Base-by-base conservation (phyloP, 1,140 invertebrate genomes). In the Drosophila jambulina region DNA sequence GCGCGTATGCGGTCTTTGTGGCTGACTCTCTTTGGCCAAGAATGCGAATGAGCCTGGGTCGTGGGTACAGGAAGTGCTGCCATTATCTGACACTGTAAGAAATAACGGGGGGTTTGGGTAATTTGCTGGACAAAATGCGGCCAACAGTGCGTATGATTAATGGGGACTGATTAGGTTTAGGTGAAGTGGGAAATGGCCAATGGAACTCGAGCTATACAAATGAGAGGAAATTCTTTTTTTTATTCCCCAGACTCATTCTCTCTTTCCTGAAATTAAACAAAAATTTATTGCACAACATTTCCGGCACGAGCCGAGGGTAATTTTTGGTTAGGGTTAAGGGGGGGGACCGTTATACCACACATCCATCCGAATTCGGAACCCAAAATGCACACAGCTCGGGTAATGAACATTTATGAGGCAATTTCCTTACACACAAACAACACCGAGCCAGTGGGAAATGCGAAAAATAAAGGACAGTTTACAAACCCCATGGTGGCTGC, bases 341-440 rank as follows among this genome's bases (percentile, higher is more conserved):
- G 43, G 42, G 19, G 15, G n/a, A n/a, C n/a, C 46, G 5, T 3
- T 17, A 29, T 51, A 75, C 54, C 63, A 49, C 63, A 49, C 48
- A 81, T 80, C 48, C 72, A 68, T 56, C 54, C 57, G 58, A 70
- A 69, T 71, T 54, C 63, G 49, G 42, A 43, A 38, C 43, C 72
- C 36, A 17, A 40, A 62, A 57, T 36, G 38, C 59, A 61, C 51
- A 60, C 64, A 56, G 38, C 40, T 79, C 88, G 81, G 78, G 81
- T 90, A 88, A 88, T 88, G 85, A 88, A 88, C 85, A 88, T 88
- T 88, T 90, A 90, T 90, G 85, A 82, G 85, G 85, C 86, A 90
- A 90, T 90, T 90, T 90, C 85, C 85, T 90, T 85, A 88, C 76
- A 62, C 75, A 46, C 74, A 32, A 40, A 45, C n/a, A 42, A 63